Conservation (phyloP, 2,797 vertebrate genomes). For the Oceanodroma leucorhoa region DNA sequence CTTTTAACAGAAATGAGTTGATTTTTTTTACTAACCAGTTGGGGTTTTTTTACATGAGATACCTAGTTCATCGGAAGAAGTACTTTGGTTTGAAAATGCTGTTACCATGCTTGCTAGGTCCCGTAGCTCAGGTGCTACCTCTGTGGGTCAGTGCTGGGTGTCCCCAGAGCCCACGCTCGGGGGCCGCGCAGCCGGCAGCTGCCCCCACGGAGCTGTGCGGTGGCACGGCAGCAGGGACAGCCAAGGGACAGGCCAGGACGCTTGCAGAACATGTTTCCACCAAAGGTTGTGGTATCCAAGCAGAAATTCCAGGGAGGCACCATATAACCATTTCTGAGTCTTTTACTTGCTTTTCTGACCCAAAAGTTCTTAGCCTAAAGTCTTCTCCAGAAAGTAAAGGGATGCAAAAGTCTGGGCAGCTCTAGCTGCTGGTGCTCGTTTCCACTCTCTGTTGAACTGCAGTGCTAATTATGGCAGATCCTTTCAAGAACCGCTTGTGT, state of each 20-base stretch:
- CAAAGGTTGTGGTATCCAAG: not conserved
- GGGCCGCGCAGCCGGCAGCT: rapidly evolving
- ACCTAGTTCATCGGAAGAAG: not conserved
- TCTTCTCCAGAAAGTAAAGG: not conserved
- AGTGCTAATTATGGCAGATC: not conserved
- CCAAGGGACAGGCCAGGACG: not conserved
- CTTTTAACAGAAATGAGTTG: not conserved
- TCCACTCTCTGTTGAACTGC: not conserved
- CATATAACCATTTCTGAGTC: not conserved
- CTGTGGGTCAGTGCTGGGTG: not conserved
- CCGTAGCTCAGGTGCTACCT: not conserved
- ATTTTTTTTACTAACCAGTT: not conserved
- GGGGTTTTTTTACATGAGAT: not conserved
- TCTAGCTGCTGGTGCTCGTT: not conserved
- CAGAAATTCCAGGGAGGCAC: not conserved
- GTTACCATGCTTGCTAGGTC: not conserved
- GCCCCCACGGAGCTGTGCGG: rapidly evolving
- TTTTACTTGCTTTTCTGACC: not conserved
- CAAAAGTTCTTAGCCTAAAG: not conserved
- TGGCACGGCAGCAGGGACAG: not conserved
- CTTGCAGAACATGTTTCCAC: not conserved
- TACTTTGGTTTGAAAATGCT: not conserved
- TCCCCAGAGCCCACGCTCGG: not conserved
- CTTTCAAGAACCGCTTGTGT: not conserved
- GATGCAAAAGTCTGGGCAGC: not conserved